These are phyloP conservation scores for Corapipo altera DNA, from an alignment of 2,113 vertebrate species.

Conservation along the genomic window DNA sequence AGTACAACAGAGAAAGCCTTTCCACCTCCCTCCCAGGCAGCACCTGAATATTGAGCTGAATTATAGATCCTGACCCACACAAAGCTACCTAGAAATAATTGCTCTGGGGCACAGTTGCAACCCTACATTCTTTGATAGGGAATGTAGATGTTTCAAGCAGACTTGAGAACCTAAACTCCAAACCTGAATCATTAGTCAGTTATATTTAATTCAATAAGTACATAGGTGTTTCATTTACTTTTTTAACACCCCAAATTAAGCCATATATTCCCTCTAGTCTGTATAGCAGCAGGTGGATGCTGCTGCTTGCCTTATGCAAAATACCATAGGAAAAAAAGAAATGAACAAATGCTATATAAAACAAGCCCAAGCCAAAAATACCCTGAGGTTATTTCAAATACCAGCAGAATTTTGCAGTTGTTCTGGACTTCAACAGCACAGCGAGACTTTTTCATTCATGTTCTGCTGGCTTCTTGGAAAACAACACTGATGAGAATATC, in stretches of 20 bases:
- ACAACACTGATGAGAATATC: constrained; percentile 6
- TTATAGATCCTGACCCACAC: background rate
- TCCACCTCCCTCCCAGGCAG: background rate
- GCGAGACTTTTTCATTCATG: constrained; percentile 46
- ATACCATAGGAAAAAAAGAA: background rate
- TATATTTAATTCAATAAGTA: background rate
- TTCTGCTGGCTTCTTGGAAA: constrained; percentile 37
- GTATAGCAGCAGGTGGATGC: background rate
- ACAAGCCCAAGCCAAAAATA: constrained; percentile 14
- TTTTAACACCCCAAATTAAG: background rate
- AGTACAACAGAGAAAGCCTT: background rate
- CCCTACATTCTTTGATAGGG: background rate
- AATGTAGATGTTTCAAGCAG: background rate
- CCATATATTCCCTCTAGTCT: background rate
- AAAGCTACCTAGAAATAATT: background rate
- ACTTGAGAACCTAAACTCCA: background rate
- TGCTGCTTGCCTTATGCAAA: background rate
- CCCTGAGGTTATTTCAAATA: constrained; percentile 26
- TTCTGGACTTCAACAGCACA: constrained; percentile 38
- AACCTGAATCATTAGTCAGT: accelerated
- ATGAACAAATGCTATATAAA: background rate
- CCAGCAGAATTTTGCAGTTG: constrained; percentile 54
- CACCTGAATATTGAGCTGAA: background rate
- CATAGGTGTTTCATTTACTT: background rate
- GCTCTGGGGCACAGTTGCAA: accelerated